Base-by-base conservation (phyloP, 2,797 vertebrate genomes). In the Argya squamiceps region DNA sequence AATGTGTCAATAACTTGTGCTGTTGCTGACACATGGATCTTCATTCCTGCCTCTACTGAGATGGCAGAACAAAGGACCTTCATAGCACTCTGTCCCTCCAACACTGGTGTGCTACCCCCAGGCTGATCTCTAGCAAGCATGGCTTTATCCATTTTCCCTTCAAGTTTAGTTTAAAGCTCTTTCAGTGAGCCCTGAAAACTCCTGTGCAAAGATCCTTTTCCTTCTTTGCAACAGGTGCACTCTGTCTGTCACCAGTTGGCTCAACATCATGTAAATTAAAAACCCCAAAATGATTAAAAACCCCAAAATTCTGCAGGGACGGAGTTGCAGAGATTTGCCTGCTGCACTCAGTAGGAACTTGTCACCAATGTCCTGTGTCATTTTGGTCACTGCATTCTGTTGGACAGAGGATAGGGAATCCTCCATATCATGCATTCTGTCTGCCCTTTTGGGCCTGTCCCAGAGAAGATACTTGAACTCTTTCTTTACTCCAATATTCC, bases 331-430 rank as follows among this genome's bases (percentile, higher is more conserved):
- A 27, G 18, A 43, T 30, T 55, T 71, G 18, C 32, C 32, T 41
- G 15, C 43, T 49, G 27, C 0, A 0, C 30, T 63, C 0, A 0
- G 22, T 36, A 56, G 22, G 32, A 56, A 27, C 32, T 49, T 49
- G 50, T 49, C 32, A 49, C 43, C 36, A 13, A 27, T 71, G 18
- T 56, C 10, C 5, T 9, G 18, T 49, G 27, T 56, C 27, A 71
- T 43, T 71, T 71, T 36, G 22, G 58, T 56, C 15, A 29, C 19
- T 63, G 27, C 49, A 23, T 43, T 56, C 24, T 47, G 34, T 34
- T 56, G 36, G 36, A 29, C 22, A 32, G 43, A 64, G 43, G 36
- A 23, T 23, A 29, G 32, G 32, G 43, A 71, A 50, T 58, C 14
- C 17, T 47, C 21, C 9, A 7, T 30, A 39, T 49, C 43, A 56